Evolutionary conservation across 2,888 invertebrate species (phyloP), one percentile per base, ranked within the genome.

Genomic region (Troglohyphantes excavatus): DNA sequence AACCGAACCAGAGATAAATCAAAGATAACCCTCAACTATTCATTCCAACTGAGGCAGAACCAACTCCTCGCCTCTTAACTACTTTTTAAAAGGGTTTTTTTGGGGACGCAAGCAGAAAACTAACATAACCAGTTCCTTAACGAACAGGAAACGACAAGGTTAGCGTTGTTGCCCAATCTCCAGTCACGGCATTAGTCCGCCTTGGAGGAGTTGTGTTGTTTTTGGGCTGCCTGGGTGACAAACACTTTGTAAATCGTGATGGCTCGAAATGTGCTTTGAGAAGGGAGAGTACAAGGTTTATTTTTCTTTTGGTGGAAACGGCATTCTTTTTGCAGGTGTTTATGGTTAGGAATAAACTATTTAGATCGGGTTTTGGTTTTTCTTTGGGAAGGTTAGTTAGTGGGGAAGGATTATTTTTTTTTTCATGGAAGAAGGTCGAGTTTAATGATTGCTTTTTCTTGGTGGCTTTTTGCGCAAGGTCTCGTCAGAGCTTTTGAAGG

Each of bases 71-170:
- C n/a, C 5, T n/a, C 53, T 53, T 53, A 53, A 53, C 53, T 53
- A 53, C 53, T 53, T 53, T n/a, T 53, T 53, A 53, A 53, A 53
- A 53, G 53, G 17, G 17, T 53, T 53, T 53, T 53, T 53, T 39
- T 53, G 9, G 17, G 53, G 53, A n/a, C 53, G 13, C 5, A n/a
- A 9, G 13, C 5, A 53, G 53, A 53, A 53, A 53, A 53, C 53
- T 53, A 53, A 53, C 53, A 13, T 53, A 53, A 53, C 53, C 53
- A 53, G 53, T 53, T 53, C 53, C 39, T 53, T 53, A 53, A 53
- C 53, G 53, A 53, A 53, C 53, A 53, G 53, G 53, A 53, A 53
- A n/a, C 53, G 53, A 53, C 53, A 53, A 53, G 53, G 53, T 53
- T 53, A 53, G n/a, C 53, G 53, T 53, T 39, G 9, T 39, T 53